phyloP scores from a whole-genome alignment of 2,797 vertebrate genomes.

The Propithecus deckenii region DNA sequence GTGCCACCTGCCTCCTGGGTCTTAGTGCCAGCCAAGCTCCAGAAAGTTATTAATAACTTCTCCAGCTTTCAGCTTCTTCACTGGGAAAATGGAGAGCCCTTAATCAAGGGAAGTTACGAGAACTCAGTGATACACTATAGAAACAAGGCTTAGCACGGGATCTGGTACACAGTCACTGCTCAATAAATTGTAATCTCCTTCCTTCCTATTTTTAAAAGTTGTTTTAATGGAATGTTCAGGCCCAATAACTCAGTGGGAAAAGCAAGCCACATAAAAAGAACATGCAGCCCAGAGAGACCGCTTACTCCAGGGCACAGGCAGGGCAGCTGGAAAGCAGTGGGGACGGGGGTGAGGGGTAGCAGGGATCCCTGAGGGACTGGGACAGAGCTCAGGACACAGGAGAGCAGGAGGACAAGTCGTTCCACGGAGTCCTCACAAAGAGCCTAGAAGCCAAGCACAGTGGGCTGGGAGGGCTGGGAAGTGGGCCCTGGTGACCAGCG shows the following conservation, averaged over 20 bases:
- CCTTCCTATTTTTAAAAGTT: not conserved
- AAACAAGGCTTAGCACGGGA: not conserved
- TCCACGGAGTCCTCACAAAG: too few relatives aligned
- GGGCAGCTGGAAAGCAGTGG: not conserved
- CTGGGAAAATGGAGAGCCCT: not conserved
- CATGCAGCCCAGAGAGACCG: not conserved
- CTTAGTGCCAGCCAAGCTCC: not conserved
- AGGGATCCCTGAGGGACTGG: not conserved
- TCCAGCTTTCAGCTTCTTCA: not conserved
- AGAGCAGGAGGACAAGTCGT: not conserved
- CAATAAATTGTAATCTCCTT: not conserved
- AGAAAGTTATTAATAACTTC: not conserved
- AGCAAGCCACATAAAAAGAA: not conserved
- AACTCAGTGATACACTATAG: not conserved
- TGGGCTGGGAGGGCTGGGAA: too few relatives aligned
- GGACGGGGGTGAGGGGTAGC: rapidly evolving
- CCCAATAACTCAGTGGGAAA: not conserved
- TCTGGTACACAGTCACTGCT: not conserved
- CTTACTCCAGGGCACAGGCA: not conserved
- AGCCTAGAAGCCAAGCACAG: not conserved
- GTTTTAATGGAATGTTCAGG: not conserved
- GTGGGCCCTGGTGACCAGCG: too few relatives aligned
- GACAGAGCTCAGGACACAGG: not conserved
- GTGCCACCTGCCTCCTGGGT: not conserved
- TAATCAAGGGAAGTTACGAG: not conserved